A percentile compares a stretch with the other conserved stretches of the same genome.
Evolutionary conservation across 2,888 invertebrate genomes (phyloP).

Genomic region (Bembecia ichneumoniformis): DNA sequence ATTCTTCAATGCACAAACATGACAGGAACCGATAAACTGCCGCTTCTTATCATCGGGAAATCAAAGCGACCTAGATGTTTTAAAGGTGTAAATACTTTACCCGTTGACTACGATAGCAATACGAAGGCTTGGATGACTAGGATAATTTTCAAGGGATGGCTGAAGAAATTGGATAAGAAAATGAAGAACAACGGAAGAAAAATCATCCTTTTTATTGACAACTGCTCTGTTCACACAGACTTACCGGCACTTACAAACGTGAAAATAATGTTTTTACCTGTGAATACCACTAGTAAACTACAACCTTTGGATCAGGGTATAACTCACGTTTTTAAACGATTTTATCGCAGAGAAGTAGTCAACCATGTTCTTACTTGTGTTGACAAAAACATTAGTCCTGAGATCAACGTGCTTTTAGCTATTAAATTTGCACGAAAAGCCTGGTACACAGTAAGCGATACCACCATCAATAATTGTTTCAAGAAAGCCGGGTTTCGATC

Average conservation of each 20-base stretch:
- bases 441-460: constrained; percentile 10
- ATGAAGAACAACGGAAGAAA: too few species aligned
- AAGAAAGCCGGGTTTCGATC: constrained; percentile 15
- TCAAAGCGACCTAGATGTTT: too few species aligned
- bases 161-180: too few species aligned
- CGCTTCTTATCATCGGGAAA: too few species aligned
- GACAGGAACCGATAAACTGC: too few species aligned
- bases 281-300: constrained; percentile 10
- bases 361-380: constrained; percentile 11
- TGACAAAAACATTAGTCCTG: constrained; percentile 11
- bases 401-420: constrained; percentile 12
- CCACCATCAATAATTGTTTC: constrained; percentile 15
- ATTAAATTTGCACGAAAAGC: constrained; percentile 15
- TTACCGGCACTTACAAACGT: constrained; percentile 13
- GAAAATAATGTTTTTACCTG: constrained; percentile 7
- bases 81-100: too few species aligned
- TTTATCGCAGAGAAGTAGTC: constrained; percentile 11
- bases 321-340: constrained; percentile 6
- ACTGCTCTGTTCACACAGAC: too few species aligned
- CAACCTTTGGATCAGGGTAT: constrained; percentile 12
- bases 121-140: too few species aligned
- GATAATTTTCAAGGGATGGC: too few species aligned
- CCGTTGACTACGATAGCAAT: too few species aligned
- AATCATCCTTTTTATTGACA: too few species aligned
- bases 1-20: too few species aligned